Percentiles rank a stretch among this genome's conserved stretches.
These are phyloP conservation scores for Drosophila neocordata DNA, from an alignment of 1,140 invertebrate genomes.

Conservation along the genomic window DNA sequence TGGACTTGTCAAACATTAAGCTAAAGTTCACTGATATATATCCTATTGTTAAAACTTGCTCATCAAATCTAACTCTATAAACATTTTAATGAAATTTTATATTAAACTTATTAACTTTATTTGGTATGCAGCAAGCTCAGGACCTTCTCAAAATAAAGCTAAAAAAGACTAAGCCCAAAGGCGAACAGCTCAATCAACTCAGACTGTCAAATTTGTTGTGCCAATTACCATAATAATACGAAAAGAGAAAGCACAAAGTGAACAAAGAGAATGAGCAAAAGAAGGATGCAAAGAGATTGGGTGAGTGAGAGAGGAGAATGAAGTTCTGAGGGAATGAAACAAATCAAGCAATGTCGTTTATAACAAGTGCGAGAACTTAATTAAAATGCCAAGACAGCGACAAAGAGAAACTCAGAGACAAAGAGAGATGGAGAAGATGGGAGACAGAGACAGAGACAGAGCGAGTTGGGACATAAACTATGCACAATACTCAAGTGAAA, in stretches of 20 bases:
- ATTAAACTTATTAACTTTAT: conserved; percentile 3
- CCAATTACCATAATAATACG: conserved; percentile 74
- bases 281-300: neutral
- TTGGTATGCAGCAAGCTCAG: neutral
- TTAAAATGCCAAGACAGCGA: conserved; percentile 74
- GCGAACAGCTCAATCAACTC: conserved; percentile 55
- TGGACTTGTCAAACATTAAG: neutral
- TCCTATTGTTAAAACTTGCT: neutral
- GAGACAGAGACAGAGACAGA: neutral
- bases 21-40: neutral
- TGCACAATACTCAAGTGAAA: conserved; percentile 73
- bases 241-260: conserved; percentile 9
- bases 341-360: conserved; percentile 77
- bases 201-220: conserved; percentile 67
- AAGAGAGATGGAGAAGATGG: neutral
- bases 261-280: neutral
- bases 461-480: conserved; percentile 55
- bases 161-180: conserved; percentile 29
- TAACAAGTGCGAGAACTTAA: conserved; percentile 80
- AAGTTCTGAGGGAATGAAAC: conserved; percentile 31
- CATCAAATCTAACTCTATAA: neutral
- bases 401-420: conserved; percentile 35
- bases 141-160: neutral
- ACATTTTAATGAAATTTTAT: conserved; percentile 1
- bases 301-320: too few relatives aligned